Base-by-base conservation (phyloP, 1,140 invertebrate species). In the Zelostemma sp. region DNA sequence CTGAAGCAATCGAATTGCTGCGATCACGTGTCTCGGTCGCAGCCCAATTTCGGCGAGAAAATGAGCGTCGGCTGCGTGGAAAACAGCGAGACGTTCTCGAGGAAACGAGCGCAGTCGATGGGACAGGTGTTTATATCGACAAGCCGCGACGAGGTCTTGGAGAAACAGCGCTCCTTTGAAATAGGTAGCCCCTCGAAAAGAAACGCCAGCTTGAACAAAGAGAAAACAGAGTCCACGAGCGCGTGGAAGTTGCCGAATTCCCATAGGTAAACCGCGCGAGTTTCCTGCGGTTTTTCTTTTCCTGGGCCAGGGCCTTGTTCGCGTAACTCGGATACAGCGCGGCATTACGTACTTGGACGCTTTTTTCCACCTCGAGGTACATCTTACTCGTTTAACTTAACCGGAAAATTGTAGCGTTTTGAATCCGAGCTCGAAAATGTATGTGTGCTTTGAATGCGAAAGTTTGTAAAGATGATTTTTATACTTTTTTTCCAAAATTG, bases 21-120 rank as follows among this genome's bases (percentile, higher is more conserved):
- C n/a, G 63, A 72, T 12, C 49, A 67, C 17, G 68, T 72, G 1
- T 72, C 63, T 4, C 56, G 68, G n/a, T 71, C 68, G 9, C 69
- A 72, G 28, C 69, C 68, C 1, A 64, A 72, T 21, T 72, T 72
- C 15, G 48, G 64, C n/a, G 69, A 72, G 11, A 72, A 68, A 49
- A 25, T 68, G 9, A 45, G 53, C 28, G 15, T 59, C 0, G 43
- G 60, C 1, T 67, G 56, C 11, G 12, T 11, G 9, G 69, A 72
- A 16, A 72, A 63, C 21, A 65, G 58, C 14, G 64, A 68, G 40
- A 38, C 67, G 0, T 72, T 72, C 45, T 31, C 59, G 14, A 14
- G 69, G 1, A 72, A 72, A n/a, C 49, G 69, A 11, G 69, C 69
- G 0, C 69, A 72, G 21, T 72, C 69, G 1, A 72, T 72, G 69